These are phyloP conservation scores for Luperina testacea DNA, from an alignment of 2,888 invertebrate species.

Conservation along the genomic window DNA sequence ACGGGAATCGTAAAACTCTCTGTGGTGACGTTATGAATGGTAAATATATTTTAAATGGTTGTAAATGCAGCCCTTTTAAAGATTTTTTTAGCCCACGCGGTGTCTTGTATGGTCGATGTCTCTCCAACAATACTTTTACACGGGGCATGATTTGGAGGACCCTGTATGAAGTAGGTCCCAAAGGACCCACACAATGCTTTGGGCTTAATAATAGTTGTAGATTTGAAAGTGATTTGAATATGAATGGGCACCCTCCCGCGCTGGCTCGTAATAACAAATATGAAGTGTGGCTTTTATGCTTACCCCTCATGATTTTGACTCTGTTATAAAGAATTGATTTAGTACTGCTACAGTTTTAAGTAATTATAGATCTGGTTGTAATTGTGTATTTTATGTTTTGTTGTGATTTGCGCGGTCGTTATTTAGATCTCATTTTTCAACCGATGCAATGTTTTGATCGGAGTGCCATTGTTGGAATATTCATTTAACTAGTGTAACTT, in stretches of 20 bases:
- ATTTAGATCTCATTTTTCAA: constrained; percentile 62
- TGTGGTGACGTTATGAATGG: constrained; percentile 79
- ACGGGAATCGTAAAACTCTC: constrained; percentile 80
- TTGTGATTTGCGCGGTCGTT: constrained; percentile 66
- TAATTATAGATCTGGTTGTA: constrained; percentile 82
- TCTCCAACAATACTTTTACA: constrained; percentile 82
- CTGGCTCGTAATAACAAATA: constrained; percentile 88
- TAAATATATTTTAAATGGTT: constrained; percentile 86
- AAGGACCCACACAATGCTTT: constrained; percentile 86
- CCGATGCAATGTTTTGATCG: constrained; percentile 37
- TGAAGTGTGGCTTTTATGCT: constrained; percentile 87
- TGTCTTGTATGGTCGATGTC: constrained; percentile 71
- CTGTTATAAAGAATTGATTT: constrained; percentile 84
- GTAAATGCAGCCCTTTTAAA: constrained; percentile 85
- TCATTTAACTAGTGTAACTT: constrained; percentile 13
- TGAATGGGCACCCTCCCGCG: constrained; percentile 89
- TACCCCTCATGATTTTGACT: constrained; percentile 87
- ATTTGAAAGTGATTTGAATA: constrained; percentile 90
- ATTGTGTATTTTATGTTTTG: constrained; percentile 61
- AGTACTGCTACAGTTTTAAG: constrained; percentile 79
- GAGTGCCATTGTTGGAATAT: constrained; percentile 23
- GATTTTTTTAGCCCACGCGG: constrained; percentile 79
- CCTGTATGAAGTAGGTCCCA: constrained; percentile 87
- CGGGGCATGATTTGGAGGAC: constrained; percentile 87
- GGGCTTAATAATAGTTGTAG: constrained; percentile 90